Conservation (phyloP, 2,113 vertebrate species). For the Triplophysa siluroides region DNA sequence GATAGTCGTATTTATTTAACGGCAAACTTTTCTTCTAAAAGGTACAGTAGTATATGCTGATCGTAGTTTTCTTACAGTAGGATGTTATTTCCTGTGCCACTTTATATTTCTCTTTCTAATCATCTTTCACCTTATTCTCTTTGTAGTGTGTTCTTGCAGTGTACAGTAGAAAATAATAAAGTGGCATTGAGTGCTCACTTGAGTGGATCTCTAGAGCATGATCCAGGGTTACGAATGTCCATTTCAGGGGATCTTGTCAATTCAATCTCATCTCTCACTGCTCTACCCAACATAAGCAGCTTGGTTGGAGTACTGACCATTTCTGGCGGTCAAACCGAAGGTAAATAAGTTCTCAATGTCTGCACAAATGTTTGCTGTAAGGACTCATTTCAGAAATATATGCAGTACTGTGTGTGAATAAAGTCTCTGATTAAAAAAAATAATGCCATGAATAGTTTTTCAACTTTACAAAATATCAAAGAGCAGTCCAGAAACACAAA, state of each 20-base stretch:
- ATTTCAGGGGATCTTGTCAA: conserved; percentile 72
- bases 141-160: conserved; percentile 71
- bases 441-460: too few species aligned
- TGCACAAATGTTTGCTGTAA: not conserved
- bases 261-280: conserved; percentile 63
- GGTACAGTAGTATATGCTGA: conserved; percentile 66
- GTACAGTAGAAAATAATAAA: conserved; percentile 66
- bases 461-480: too few species aligned
- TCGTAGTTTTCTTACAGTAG: not conserved
- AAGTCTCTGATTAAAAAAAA: too few species aligned
- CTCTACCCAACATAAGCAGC: conserved; percentile 68
- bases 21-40: conserved; percentile 73
- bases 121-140: conserved; percentile 6
- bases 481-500: too few species aligned
- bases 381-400: not conserved
- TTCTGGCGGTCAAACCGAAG: conserved; percentile 67
- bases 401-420: not conserved
- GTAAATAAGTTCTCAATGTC: conserved; percentile 53
- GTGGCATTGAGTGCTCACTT: conserved; percentile 63
- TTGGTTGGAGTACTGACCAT: conserved; percentile 70
- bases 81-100: not conserved
- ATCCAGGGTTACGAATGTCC: conserved; percentile 62
- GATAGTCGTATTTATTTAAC: conserved; percentile 68
- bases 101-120: not conserved
- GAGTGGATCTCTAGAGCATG: conserved; percentile 60